Evolutionary conservation across 1,140 invertebrate genomes (phyloP), one percentile per base, ranked within the genome.

Genomic region (Pseudomyrmex sp.): DNA sequence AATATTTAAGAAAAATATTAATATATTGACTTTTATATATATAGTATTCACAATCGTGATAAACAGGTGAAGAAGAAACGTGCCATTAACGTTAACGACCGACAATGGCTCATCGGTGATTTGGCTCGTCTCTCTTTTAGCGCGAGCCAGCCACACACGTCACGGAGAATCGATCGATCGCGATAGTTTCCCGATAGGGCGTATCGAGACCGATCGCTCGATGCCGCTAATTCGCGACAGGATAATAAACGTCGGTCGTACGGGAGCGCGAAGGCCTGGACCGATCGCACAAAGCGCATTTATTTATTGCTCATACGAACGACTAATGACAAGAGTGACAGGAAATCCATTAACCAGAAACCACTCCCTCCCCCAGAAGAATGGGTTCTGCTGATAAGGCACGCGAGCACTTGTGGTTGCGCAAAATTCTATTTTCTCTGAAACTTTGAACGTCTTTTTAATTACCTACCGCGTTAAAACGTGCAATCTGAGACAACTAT

Each of bases 41-140:
- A 48, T 76, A 65, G 63, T 61, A n/a, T 8, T 2, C 48, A 23
- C 20, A 13, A 7, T 35, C 26, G 48, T 48, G 61, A 74, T 18
- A 63, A 68, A 74, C 69, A 59, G 72, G 23, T 63, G 50, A 75
- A 18, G 52, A 58, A 65, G 66, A 86, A 76, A 63, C 66, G 50
- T 72, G 69, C 73, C 73, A 85, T 59, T 83, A 86, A 50, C 86
- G 84, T 50, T 87, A 86, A 86, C 75, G 80, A 83, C 66, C 65
- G 50, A 44, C 44, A n/a, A 50, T 68, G 63, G 61, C 65, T 79
- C 70, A 48, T 85, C 35, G 52, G 52, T 74, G 74, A 85, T 79
- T 85, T 79, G 50, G 48, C 58, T 79, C 46, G 50, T n/a, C 44
- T 54, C 56, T 54, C 50, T 72, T 50, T 72, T 80, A 59, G 35